Evolutionary conservation across 2,113 vertebrate species (phyloP).

Genomic region (Sorex fumeus): DNA sequence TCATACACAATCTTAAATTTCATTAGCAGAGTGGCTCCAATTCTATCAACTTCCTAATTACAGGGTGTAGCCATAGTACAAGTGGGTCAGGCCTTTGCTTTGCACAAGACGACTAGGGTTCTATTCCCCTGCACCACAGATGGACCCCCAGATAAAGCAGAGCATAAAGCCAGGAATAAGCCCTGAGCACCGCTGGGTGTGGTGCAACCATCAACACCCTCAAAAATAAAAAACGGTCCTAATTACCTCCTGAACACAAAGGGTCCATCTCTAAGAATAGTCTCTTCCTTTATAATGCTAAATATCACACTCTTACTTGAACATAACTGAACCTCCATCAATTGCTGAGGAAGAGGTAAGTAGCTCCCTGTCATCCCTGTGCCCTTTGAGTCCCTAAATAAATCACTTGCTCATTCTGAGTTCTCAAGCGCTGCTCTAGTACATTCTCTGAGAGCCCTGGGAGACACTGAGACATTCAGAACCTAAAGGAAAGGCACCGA

Average conservation of each 20-base stretch:
- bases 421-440: neutral
- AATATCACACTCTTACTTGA: neutral
- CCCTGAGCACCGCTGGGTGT: no score
- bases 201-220: no score
- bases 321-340: neutral
- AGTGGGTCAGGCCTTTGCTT: no score
- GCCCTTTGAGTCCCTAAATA: neutral
- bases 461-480: neutral
- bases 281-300: neutral
- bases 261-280: neutral
- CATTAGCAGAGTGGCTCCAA: neutral
- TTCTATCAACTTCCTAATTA: no score
- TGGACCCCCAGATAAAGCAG: no score
- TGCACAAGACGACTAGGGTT: no score
- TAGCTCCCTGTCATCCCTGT: neutral
- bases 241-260: conserved; percentile 16
- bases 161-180: no score
- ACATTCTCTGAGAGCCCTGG: neutral
- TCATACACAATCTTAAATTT: neutral
- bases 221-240: no score
- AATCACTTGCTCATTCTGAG: conserved; percentile 1
- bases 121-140: no score
- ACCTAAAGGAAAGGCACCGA: conserved; percentile 13
- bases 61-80: no score
- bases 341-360: neutral